These are phyloP conservation scores for Athalia rosae DNA, from an alignment of 2,888 invertebrate species.

Conservation along the genomic window DNA sequence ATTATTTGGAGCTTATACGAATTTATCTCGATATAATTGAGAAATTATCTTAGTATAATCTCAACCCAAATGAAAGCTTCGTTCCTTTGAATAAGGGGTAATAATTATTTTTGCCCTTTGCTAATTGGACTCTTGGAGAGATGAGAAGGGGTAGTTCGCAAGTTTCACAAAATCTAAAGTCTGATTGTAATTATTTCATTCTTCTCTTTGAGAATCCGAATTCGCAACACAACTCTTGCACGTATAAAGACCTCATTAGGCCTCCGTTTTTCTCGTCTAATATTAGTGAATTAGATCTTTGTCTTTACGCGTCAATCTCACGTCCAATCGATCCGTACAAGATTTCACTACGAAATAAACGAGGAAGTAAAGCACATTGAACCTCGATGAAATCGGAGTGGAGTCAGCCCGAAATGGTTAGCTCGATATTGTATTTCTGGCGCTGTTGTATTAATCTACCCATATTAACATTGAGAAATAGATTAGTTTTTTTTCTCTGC, in stretches of 20 bases:
- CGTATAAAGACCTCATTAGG: not conserved
- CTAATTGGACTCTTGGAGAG: constrained; percentile 24
- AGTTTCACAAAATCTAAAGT: constrained; percentile 10
- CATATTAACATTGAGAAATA: no score
- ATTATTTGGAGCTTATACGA: constrained; percentile 1
- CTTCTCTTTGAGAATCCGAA: constrained; percentile 5
- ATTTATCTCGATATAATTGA: constrained; percentile 15
- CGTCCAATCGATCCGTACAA: not conserved
- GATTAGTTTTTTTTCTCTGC: no score
- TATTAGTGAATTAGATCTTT: not conserved
- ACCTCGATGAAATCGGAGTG: no score
- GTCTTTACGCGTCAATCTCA: not conserved
- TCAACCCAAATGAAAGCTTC: constrained; percentile 15
- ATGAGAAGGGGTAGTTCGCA: constrained; percentile 27
- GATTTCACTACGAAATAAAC: not conserved
- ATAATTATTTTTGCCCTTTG: constrained; percentile 24
- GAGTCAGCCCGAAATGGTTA: no score
- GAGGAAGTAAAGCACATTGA: no score
- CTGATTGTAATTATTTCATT: constrained; percentile 36
- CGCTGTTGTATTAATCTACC: no score
- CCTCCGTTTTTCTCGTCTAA: not conserved
- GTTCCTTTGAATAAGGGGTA: constrained; percentile 22
- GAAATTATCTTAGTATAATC: constrained; percentile 27
- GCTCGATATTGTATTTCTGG: no score
- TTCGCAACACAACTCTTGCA: constrained; percentile 9